These are phyloP conservation scores for Tuberolachnus salignus DNA, from an alignment of 2,888 invertebrate species.

Conservation along the genomic window DNA sequence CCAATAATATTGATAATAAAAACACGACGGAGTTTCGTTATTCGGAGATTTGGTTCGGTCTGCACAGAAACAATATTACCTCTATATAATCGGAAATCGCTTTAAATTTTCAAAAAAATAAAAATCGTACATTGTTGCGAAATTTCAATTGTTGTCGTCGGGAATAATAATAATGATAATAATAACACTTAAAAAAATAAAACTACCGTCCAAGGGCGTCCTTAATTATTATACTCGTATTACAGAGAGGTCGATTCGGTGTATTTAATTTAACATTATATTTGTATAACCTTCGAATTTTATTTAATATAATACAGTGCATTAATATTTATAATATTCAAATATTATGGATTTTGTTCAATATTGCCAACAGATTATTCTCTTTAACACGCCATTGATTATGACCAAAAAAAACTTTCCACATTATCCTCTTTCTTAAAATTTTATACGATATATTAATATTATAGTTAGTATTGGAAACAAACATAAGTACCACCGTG, in stretches of 20 bases:
- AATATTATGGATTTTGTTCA: too few relatives aligned
- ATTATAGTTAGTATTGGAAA: too few relatives aligned
- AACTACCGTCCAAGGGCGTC: slow-evolving; percentile 30
- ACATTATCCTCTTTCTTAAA: too few relatives aligned
- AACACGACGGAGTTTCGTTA: neutral
- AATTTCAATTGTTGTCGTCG: slow-evolving; percentile 23
- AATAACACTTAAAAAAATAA: neutral
- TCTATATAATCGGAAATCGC: slow-evolving; percentile 7
- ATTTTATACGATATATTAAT: too few relatives aligned
- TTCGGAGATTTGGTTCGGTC: neutral
- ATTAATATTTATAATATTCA: too few relatives aligned
- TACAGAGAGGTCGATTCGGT: slow-evolving; percentile 28
- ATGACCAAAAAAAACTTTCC: too few relatives aligned
- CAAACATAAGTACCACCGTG: too few relatives aligned
- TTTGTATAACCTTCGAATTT: slow-evolving; percentile 20
- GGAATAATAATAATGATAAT: neutral
- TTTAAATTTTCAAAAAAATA: too few relatives aligned
- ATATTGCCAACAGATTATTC: too few relatives aligned
- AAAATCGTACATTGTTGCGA: slow-evolving; percentile 30
- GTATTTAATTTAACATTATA: slow-evolving; percentile 7
- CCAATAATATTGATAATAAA: neutral
- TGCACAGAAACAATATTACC: neutral
- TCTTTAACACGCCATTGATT: too few relatives aligned
- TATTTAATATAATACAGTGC: neutral
- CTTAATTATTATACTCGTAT: slow-evolving; percentile 24